Conservation (phyloP, 1,140 invertebrate genomes). For the Lepidurus arcticus region DNA sequence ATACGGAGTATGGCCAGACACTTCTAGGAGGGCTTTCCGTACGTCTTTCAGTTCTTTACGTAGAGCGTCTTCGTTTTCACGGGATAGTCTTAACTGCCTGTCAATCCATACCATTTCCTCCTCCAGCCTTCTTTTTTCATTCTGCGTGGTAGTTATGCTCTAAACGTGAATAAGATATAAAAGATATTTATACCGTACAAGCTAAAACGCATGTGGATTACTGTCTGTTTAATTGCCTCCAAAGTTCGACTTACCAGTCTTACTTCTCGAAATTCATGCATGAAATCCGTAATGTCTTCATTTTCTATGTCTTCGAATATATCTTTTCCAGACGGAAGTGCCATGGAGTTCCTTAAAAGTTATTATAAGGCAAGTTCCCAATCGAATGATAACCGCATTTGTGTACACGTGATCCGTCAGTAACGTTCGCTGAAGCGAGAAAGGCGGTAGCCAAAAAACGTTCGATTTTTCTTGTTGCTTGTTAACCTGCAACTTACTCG, state of each 20-base stretch:
- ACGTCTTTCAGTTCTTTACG: not conserved
- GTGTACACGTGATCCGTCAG: no score
- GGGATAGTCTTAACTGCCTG: not conserved
- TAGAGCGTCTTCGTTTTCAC: not conserved
- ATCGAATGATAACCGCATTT: no score
- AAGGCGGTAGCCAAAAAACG: no score
- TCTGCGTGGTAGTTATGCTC: not conserved
- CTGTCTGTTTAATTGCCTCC: no score
- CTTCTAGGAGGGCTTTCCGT: not conserved
- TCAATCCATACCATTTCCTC: not conserved
- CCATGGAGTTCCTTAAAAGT: not conserved
- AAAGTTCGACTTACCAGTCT: not conserved
- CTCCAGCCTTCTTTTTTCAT: not conserved
- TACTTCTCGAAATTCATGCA: not conserved
- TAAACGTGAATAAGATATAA: not conserved
- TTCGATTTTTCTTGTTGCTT: no score
- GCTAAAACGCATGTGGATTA: no score
- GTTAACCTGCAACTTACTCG: no score
- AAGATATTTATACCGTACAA: no score
- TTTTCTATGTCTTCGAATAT: not conserved
- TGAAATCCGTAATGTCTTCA: not conserved
- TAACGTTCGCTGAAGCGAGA: no score
- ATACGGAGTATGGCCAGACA: not conserved
- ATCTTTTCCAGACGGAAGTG: not conserved
- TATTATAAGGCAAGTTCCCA: not conserved